phyloP scores from a whole-genome alignment of 2,888 invertebrate species.

The Parnassius glacialis region DNA sequence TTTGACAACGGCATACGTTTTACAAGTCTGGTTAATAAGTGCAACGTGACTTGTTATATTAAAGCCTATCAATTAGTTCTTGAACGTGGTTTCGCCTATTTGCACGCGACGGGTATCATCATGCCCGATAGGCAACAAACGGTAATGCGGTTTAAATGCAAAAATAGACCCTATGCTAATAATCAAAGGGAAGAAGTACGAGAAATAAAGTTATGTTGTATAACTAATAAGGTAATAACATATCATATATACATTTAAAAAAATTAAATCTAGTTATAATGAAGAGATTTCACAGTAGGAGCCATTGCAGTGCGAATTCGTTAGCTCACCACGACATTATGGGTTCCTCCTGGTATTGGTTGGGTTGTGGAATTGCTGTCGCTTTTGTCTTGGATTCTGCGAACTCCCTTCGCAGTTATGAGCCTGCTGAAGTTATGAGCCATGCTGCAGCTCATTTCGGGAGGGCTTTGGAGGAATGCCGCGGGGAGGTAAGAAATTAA shows the following conservation, averaged over 20 bases:
- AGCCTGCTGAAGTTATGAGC: constrained; percentile 69
- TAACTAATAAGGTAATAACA: constrained; percentile 27
- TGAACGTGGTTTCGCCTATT: neutral
- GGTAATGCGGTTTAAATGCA: neutral
- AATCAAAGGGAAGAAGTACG: neutral
- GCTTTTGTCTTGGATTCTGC: constrained; percentile 32
- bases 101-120: neutral
- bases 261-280: constrained; percentile 41
- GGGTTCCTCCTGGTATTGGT: constrained; percentile 28
- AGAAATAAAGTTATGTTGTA: neutral
- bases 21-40: neutral
- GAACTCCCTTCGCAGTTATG: neutral
- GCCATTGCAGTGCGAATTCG: constrained; percentile 21
- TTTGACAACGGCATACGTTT: neutral
- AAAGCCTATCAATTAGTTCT: neutral
- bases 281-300: constrained; percentile 22
- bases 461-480: constrained; percentile 63
- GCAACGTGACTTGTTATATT: constrained; percentile 13
- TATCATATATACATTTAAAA: constrained; percentile 33
- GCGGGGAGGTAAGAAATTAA: constrained; percentile 59
- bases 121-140: too few species aligned
- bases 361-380: constrained; percentile 38
- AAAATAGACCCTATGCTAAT: neutral
- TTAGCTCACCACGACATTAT: constrained; percentile 13
- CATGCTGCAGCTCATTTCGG: constrained; percentile 74